Conservation (phyloP, 2,113 vertebrate genomes). For the Hippocampus guttulatus region DNA sequence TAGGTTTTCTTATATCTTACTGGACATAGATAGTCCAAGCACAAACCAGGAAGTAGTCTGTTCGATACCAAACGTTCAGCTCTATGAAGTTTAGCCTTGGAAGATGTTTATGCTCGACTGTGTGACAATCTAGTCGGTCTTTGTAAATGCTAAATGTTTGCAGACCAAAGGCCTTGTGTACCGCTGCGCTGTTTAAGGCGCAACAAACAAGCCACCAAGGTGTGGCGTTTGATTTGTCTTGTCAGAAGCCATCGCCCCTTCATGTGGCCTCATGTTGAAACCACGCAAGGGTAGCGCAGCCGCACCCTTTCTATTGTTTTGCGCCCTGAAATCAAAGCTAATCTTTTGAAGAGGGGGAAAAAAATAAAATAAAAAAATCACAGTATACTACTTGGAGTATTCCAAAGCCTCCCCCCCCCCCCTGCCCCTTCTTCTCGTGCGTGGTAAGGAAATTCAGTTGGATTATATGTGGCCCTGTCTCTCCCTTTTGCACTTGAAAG, state of each 20-base stretch:
- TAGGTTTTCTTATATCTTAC: no score
- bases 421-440: conserved; percentile 2
- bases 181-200: no score
- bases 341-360: not conserved
- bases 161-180: no score
- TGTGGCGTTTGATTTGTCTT: not conserved
- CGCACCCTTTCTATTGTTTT: conserved; percentile 4
- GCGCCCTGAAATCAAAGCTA: conserved; percentile 31
- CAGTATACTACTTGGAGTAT: not conserved
- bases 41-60: no score
- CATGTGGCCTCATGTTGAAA: conserved; percentile 51
- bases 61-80: no score
- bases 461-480: conserved; percentile 63
- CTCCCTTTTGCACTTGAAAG: conserved; percentile 71
- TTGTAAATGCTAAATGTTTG: no score
- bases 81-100: no score
- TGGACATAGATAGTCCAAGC: no score
- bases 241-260: conserved; percentile 11
- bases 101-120: no score
- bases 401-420: not conserved
- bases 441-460: conserved; percentile 56
- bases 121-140: no score
- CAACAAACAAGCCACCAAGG: not conserved
- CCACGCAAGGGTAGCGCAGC: conserved; percentile 17
- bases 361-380: conserved; percentile 5